Evolutionary conservation across 2,797 vertebrate species (phyloP).

Genomic region (Salarias fasciatus): DNA sequence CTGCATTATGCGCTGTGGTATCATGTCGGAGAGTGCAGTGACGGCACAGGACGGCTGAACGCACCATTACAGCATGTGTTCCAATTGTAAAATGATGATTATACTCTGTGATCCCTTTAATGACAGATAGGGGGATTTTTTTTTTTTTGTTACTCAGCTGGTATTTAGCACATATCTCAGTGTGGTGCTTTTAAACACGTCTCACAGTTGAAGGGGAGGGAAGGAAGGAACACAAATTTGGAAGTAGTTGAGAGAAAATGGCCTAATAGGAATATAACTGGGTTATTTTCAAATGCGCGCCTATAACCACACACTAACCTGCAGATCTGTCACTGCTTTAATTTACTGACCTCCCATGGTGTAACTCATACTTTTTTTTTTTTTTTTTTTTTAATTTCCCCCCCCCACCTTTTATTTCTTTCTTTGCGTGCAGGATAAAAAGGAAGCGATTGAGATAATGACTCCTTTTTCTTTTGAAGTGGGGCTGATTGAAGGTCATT

Average conservation of each 20-base stretch:
- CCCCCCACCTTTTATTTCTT: slow-evolving; percentile 1
- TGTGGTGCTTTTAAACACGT: slow-evolving; percentile 67
- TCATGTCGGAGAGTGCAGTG: slow-evolving; percentile 74
- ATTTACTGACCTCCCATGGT: slow-evolving; percentile 61
- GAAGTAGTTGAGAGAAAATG: slow-evolving; percentile 60
- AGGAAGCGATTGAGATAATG: slow-evolving; percentile 32
- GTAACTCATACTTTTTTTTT: slow-evolving; percentile 37
- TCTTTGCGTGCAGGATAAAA: slow-evolving; percentile 27
- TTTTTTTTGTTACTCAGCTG: slow-evolving; percentile 55
- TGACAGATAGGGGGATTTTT: slow-evolving; percentile 73
- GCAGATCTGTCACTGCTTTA: slow-evolving; percentile 58
- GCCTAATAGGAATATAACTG: slow-evolving; percentile 46
- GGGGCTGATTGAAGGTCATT: slow-evolving; percentile 60
- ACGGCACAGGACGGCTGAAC: slow-evolving; percentile 67
- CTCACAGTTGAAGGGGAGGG: slow-evolving; percentile 53
- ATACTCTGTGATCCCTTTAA: slow-evolving; percentile 74
- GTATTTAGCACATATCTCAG: slow-evolving; percentile 76
- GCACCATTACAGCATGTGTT: slow-evolving; percentile 66
- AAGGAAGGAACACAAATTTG: slow-evolving; percentile 43
- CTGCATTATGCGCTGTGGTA: slow-evolving; percentile 70
- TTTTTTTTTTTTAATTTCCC: neutral
- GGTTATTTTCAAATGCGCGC: slow-evolving; percentile 56
- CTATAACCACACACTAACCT: slow-evolving; percentile 45
- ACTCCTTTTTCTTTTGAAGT: slow-evolving; percentile 20
- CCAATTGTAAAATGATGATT: slow-evolving; percentile 75